Percentiles rank a stretch among this genome's conserved stretches.
Conservation (phyloP, 2,888 invertebrate genomes). For the Lithodes maja region DNA sequence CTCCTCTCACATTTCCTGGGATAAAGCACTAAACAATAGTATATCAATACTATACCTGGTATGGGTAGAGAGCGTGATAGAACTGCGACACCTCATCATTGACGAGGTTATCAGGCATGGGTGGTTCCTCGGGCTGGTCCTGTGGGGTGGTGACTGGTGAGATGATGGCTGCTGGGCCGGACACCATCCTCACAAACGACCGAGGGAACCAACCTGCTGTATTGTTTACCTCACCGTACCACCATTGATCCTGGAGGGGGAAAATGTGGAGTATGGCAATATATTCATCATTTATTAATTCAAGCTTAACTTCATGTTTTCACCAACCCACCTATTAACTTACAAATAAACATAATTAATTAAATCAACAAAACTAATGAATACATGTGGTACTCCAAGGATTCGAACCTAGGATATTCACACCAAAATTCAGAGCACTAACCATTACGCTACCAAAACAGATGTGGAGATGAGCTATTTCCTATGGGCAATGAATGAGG, state of each 20-base stretch:
- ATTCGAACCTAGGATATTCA: no score
- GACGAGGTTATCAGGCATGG: constrained; percentile 61
- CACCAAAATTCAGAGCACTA: no score
- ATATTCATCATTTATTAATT: no score
- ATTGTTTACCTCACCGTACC: constrained; percentile 79
- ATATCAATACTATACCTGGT: constrained; percentile 75
- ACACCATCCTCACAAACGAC: constrained; percentile 77
- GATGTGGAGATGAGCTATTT: no score
- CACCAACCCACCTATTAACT: no score
- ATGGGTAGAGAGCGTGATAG: constrained; percentile 92
- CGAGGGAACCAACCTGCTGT: constrained; percentile 80
- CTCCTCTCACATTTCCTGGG: no score
- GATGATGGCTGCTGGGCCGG: constrained; percentile 48
- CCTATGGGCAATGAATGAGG: no score
- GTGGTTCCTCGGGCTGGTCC: constrained; percentile 55
- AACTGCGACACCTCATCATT: constrained; percentile 76
- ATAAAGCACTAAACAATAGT: neutral
- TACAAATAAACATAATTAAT: no score
- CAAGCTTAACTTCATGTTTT: no score
- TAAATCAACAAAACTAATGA: no score
- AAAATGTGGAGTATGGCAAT: neutral
- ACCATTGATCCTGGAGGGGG: constrained; percentile 79
- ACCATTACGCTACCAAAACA: no score
- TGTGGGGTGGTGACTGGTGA: constrained; percentile 64
- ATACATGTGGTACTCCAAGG: no score